These are phyloP conservation scores for Tringa solitaria DNA, from an alignment of 2,113 vertebrate genomes.

Conservation along the genomic window DNA sequence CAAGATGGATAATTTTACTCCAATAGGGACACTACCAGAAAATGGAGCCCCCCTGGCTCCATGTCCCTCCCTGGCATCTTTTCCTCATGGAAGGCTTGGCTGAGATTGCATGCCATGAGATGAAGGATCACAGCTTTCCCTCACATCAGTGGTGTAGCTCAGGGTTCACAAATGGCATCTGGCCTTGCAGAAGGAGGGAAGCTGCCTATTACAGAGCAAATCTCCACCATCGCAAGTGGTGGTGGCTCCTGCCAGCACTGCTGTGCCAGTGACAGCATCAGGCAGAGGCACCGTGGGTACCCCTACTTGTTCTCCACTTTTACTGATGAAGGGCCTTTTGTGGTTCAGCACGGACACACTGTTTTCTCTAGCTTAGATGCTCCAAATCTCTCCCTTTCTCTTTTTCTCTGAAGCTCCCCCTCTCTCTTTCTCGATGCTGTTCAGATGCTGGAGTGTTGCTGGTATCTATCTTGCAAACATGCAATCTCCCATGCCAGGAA, in stretches of 20 bases:
- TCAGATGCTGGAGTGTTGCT: not conserved
- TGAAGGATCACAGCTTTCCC: not conserved
- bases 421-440: not conserved
- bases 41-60: no score
- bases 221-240: accelerated
- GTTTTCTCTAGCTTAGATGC: not conserved
- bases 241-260: not conserved
- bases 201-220: not conserved
- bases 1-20: not conserved
- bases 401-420: not conserved
- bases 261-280: not conserved
- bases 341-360: not conserved
- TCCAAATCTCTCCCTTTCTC: not conserved
- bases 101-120: not conserved
- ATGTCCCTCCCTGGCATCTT: not conserved
- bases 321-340: not conserved
- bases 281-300: not conserved
- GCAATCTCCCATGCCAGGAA: not conserved
- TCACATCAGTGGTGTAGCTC: not conserved
- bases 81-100: not conserved
- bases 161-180: not conserved
- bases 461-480: not conserved
- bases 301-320: not conserved
- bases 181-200: not conserved
- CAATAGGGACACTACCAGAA: not conserved